Evolutionary conservation across 1,140 invertebrate genomes (phyloP).

Genomic region (Heliconius eleuchia): DNA sequence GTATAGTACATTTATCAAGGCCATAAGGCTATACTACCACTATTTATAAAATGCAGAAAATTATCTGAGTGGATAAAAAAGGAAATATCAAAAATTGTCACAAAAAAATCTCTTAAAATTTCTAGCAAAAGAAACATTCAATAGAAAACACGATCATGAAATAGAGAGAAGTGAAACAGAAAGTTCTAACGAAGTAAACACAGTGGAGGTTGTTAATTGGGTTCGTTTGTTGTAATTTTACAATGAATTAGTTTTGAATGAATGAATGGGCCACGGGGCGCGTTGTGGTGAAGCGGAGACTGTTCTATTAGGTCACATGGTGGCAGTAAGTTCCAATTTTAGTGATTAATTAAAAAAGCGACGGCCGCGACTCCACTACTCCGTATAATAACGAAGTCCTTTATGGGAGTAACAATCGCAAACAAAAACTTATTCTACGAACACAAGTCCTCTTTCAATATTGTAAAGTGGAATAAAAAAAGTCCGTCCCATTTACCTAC

Average conservation of each 20-base stretch:
- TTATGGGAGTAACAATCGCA: conserved; percentile 14
- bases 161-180: conserved; percentile 2
- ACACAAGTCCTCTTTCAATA: background rate
- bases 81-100: background rate
- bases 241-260: background rate
- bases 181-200: conserved; percentile 4
- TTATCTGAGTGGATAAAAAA: too few species aligned
- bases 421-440: conserved; percentile 16
- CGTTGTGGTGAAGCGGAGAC: background rate
- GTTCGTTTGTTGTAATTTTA: background rate
- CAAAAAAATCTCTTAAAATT: background rate
- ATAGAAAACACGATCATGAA: background rate
- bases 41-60: background rate
- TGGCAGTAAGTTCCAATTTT: background rate
- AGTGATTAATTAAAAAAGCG: background rate
- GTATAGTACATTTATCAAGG: too few species aligned
- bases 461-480: background rate
- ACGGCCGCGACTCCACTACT: background rate
- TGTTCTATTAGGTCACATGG: too few species aligned
- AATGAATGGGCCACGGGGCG: background rate
- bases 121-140: background rate
- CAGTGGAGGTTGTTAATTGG: background rate
- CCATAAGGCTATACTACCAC: too few species aligned
- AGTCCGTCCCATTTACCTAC: background rate
- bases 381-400: conserved; percentile 21